Percentiles rank a stretch among this genome's conserved stretches.
Conservation (phyloP, 2,113 vertebrate species). For the Lophius piscatorius region DNA sequence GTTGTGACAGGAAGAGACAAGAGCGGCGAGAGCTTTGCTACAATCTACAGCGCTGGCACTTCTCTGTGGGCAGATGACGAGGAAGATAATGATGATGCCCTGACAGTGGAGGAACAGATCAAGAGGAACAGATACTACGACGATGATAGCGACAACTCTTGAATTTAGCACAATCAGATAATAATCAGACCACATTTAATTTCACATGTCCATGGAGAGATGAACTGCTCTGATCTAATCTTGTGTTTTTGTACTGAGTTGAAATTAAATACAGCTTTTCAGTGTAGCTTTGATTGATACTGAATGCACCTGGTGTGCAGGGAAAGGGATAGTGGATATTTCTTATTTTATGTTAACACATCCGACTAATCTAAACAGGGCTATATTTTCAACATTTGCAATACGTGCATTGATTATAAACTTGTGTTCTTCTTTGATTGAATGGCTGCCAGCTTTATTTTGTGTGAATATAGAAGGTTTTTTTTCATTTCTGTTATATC, state of each 20-base stretch:
- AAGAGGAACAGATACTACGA: conserved; percentile 84
- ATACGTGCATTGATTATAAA: conserved; percentile 26
- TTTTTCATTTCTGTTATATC: conserved; percentile 40
- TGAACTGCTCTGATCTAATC: conserved; percentile 49
- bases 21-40: neutral
- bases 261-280: conserved; percentile 40
- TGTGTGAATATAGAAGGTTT: conserved; percentile 51
- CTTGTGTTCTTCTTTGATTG: conserved; percentile 27
- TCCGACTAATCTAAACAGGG: conserved; percentile 30
- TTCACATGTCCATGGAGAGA: conserved; percentile 77
- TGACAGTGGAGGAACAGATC: conserved; percentile 81
- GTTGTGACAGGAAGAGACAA: neutral
- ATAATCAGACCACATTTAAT: conserved; percentile 16
- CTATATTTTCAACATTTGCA: conserved; percentile 36
- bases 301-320: conserved; percentile 84
- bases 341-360: conserved; percentile 50
- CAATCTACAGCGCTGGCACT: neutral
- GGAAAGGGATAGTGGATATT: conserved; percentile 37
- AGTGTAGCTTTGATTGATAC: conserved; percentile 61
- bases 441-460: conserved; percentile 41
- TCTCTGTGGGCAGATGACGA: conserved; percentile 58
- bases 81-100: conserved; percentile 21
- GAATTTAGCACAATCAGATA: conserved; percentile 21
- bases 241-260: conserved; percentile 66
- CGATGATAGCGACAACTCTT: conserved; percentile 63